Percentiles rank a stretch among this genome's conserved stretches.
Conservation (phyloP, 1,140 invertebrate species). For the Nasonia vitripennis region DNA sequence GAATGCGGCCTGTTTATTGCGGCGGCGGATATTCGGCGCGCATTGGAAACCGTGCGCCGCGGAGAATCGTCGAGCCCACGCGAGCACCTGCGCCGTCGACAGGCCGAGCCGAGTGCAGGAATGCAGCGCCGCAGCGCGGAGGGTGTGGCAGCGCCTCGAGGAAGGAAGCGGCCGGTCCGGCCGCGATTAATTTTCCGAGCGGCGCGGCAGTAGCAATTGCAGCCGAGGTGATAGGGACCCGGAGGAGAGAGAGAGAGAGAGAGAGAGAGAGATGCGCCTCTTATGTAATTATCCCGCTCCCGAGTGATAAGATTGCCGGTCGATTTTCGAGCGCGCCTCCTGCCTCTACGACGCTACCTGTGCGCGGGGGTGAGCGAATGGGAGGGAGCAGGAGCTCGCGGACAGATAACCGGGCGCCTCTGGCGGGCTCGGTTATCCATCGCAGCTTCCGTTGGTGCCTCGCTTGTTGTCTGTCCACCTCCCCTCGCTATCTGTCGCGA, state of each 20-base stretch:
- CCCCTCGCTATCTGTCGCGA: no score
- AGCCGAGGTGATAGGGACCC: neutral
- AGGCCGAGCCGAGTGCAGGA: neutral
- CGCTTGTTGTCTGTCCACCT: no score
- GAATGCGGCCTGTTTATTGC: neutral
- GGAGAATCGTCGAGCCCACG: no score
- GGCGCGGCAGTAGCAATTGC: neutral
- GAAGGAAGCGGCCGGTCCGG: neutral
- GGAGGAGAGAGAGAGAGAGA: neutral
- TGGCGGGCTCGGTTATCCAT: constrained; percentile 64
- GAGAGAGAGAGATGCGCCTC: no score
- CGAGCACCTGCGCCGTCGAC: neutral
- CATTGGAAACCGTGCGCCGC: no score
- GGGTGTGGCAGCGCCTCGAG: neutral
- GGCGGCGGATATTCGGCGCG: no score
- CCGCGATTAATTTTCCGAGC: constrained; percentile 27
- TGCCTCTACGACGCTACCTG: no score
- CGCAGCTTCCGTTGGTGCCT: constrained; percentile 66
- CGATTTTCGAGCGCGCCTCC: no score
- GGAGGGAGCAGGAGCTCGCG: no score
- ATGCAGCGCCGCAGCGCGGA: neutral
- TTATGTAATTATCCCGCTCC: constrained; percentile 5
- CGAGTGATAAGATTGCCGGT: no score
- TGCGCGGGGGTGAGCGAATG: no score
- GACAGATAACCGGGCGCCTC: no score